Conservation (phyloP, 2,797 vertebrate species). For the Neopelma chrysocephalum region DNA sequence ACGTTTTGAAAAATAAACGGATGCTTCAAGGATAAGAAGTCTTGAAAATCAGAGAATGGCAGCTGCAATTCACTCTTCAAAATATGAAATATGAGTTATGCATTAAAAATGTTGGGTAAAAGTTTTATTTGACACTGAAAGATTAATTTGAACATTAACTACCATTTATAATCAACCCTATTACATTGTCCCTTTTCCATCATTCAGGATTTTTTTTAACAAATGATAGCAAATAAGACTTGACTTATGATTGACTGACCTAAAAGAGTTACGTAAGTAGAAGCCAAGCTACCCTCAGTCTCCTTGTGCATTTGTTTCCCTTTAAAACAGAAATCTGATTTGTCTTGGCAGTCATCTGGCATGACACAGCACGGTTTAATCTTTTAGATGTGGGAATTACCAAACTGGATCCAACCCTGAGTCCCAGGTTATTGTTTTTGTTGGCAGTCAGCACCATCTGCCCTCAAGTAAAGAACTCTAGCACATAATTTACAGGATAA, state of each 20-base stretch:
- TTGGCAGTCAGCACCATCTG: background rate
- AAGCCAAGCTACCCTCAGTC: background rate
- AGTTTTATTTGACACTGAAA: background rate
- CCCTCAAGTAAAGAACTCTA: background rate
- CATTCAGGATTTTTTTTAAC: background rate
- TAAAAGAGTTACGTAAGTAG: background rate
- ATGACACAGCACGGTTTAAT: background rate
- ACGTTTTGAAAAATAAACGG: background rate
- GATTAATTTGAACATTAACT: background rate
- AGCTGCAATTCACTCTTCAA: background rate
- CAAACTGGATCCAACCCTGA: background rate
- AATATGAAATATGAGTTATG: background rate
- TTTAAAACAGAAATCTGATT: background rate
- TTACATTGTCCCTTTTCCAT: background rate
- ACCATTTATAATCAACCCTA: background rate
- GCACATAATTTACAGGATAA: background rate
- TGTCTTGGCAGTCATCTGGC: background rate
- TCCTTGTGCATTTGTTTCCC: background rate
- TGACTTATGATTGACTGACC: background rate
- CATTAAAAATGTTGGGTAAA: background rate
- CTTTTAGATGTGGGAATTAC: background rate
- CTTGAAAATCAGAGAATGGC: background rate
- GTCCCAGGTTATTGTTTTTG: background rate
- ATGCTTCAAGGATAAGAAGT: background rate
- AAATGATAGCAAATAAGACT: background rate